phyloP scores from a whole-genome alignment of 1,140 invertebrate species.

The Dufourea novaeangliae region DNA sequence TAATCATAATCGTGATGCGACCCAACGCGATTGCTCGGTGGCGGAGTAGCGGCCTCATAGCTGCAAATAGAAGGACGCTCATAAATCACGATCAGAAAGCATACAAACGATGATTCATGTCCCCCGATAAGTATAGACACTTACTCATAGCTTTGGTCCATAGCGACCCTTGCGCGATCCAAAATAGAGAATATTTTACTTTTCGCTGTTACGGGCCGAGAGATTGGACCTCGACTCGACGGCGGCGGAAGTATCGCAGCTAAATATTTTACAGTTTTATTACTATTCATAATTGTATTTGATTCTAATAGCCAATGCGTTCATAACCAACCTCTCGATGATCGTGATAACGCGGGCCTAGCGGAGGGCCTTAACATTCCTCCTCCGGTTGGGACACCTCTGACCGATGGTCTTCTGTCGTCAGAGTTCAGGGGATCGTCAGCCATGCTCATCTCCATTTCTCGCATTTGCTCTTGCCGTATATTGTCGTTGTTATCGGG shows the following conservation, averaged over 20 bases:
- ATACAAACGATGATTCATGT: not conserved
- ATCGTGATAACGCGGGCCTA: slow-evolving; percentile 71
- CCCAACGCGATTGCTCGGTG: slow-evolving; percentile 64
- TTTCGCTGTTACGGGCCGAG: slow-evolving; percentile 85
- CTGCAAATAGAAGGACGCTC: slow-evolving; percentile 43
- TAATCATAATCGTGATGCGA: slow-evolving; percentile 76
- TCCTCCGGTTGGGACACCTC: slow-evolving; percentile 64
- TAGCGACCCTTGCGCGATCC: slow-evolving; percentile 89
- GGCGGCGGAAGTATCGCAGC: slow-evolving; percentile 76
- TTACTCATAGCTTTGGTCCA: slow-evolving; percentile 89
- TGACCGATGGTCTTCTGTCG: slow-evolving; percentile 69
- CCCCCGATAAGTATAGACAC: slow-evolving; percentile 19
- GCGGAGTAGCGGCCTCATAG: slow-evolving; percentile 69
- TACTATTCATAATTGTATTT: not conserved
- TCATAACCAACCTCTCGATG: slow-evolving; percentile 64
- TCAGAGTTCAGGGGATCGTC: slow-evolving; percentile 76
- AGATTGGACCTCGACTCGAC: slow-evolving; percentile 78
- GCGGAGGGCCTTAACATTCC: slow-evolving; percentile 74
- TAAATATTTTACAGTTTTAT: not conserved
- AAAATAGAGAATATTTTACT: slow-evolving; percentile 91
- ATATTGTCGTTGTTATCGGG: slow-evolving; percentile 91
- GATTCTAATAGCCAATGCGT: not conserved
- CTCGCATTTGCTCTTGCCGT: slow-evolving; percentile 88
- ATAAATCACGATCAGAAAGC: not conserved
- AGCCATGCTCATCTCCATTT: slow-evolving; percentile 83